Base-by-base conservation (phyloP, 2,797 vertebrate genomes). In the Scyliorhinus canicula region DNA sequence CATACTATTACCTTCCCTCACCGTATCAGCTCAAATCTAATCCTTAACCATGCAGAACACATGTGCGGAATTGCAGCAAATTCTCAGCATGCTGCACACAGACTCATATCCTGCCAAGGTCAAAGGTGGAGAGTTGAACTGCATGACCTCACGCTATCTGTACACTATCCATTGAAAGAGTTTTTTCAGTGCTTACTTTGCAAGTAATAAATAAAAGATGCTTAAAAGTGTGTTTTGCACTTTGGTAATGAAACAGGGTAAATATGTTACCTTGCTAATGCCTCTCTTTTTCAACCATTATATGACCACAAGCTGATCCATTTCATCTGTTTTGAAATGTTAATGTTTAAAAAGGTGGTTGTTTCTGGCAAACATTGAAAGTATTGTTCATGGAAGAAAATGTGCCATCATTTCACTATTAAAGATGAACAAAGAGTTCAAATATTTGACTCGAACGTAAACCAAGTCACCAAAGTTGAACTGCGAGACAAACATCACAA, bases 21-120 rank as follows among this genome's bases (percentile, higher is more conserved):
- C 28, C n/a, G 63, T 74, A 52, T 67, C 63, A 47, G 67, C 40
- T 47, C 31, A 74, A 94, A 71, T 50, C 67, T 74, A 94, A 74
- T 74, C 47, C 93, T 21, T 71, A 94, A 16, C 67, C 44, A 74
- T 74, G 93, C 47, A 94, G 93, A 94, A 94, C 50, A 94, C 93
- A 94, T 94, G 67, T 94, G 93, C 65, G 11, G 12, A 93, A 65
- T 93, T 26, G 91, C 40, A 65, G 91, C 63, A 74, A 71, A 94
- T 94, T 69, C 93, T 52, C 93, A 94, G 93, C 93, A 94, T 94
- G 93, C 40, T 94, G 67, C 93, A 55, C 16, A 74, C 67, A 74
- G 31, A 94, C 93, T 94, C 93, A 94, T 94, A 94, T 94, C 93
- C 93, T 94, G 67, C 67, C 12, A 67, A 74, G 93, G 93, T 94